phyloP scores from a whole-genome alignment of 2,113 vertebrate species.

The Podilymbus podiceps region DNA sequence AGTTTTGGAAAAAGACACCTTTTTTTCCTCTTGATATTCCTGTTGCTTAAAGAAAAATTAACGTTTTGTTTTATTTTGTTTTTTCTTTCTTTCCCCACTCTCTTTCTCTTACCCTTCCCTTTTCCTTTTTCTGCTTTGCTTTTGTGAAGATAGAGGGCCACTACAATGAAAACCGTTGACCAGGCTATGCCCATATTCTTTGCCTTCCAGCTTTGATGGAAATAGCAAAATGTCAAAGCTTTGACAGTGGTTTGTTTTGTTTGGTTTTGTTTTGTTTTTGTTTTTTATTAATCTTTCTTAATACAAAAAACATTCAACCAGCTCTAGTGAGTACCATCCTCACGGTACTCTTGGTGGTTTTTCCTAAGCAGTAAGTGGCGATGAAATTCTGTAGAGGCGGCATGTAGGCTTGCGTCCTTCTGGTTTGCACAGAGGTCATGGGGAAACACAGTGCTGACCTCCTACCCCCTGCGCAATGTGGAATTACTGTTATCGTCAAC shows the following conservation, averaged over 20 bases:
- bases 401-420: neutral
- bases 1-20: neutral
- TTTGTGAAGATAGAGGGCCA: neutral
- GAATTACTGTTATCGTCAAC: neutral
- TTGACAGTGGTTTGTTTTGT: neutral
- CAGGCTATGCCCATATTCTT: neutral
- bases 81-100: neutral
- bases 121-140: neutral
- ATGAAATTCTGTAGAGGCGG: neutral
- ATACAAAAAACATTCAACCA: neutral
- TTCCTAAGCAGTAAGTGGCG: fast-evolving
- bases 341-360: neutral
- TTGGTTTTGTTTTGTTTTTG: too few species aligned
- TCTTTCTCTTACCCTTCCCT: neutral
- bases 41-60: neutral
- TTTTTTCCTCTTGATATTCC: neutral
- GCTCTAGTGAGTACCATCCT: neutral
- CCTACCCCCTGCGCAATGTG: neutral
- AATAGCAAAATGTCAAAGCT: neutral
- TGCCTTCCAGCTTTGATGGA: neutral
- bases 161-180: neutral
- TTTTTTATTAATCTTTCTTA: neutral
- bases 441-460: neutral
- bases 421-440: neutral
- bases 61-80: neutral